Conservation (phyloP, 2,888 invertebrate species). For the Itoplectis maculator region DNA sequence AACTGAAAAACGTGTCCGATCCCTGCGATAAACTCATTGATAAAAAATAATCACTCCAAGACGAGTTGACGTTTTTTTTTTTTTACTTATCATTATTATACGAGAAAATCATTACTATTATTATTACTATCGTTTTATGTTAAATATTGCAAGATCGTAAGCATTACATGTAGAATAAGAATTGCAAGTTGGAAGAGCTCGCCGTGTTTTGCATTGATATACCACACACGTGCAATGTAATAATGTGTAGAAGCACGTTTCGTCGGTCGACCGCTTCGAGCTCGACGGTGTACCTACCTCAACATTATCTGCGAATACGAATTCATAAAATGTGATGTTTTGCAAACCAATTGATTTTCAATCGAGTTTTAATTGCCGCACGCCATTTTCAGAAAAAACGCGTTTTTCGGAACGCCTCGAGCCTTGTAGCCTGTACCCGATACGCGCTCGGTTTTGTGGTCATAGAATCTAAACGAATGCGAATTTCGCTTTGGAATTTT, state of each 20-base stretch:
- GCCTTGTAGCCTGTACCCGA: no score
- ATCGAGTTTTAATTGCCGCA: not conserved
- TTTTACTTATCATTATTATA: not conserved
- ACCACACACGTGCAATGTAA: slow-evolving; percentile 52
- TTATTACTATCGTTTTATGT: slow-evolving; percentile 14
- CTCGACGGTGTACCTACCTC: slow-evolving; percentile 17
- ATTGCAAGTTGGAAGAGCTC: slow-evolving; percentile 6
- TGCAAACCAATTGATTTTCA: slow-evolving; percentile 15
- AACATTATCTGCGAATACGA: slow-evolving; percentile 13
- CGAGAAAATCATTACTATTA: not conserved
- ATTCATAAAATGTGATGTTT: slow-evolving; percentile 27
- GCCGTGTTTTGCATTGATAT: slow-evolving; percentile 40
- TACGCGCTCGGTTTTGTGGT: no score
- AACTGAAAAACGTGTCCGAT: slow-evolving; percentile 11
- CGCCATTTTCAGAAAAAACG: no score
- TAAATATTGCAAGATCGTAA: slow-evolving; percentile 15
- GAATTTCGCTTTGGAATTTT: no score
- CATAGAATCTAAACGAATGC: no score
- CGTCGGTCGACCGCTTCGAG: slow-evolving; percentile 21
- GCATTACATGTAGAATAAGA: slow-evolving; percentile 29
- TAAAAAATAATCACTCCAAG: slow-evolving; percentile 17
- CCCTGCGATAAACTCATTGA: slow-evolving; percentile 9
- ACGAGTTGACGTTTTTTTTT: not conserved
- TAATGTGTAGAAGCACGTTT: slow-evolving; percentile 45
- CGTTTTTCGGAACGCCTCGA: no score